Conservation (phyloP, 2,113 vertebrate species). For the Heloderma charlesbogerti region DNA sequence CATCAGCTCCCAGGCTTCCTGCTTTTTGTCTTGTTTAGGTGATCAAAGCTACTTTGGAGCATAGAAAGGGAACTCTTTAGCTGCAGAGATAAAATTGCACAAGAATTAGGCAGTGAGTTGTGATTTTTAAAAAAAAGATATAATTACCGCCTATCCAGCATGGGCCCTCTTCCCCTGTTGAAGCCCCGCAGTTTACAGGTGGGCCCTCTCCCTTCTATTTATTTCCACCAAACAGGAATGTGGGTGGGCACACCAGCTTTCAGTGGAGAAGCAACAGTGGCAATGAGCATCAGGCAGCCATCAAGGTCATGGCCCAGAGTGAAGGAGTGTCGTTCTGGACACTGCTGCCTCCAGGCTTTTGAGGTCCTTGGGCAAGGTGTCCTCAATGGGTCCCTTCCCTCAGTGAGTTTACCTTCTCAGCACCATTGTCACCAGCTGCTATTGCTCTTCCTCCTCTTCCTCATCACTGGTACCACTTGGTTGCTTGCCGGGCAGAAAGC, state of each 20-base stretch:
- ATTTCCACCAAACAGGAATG: neutral
- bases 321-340: neutral
- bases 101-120: neutral
- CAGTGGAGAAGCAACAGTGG: neutral
- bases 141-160: neutral
- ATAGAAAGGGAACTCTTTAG: constrained; percentile 88
- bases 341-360: too few species aligned
- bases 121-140: neutral
- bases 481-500: too few species aligned
- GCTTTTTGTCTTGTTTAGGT: constrained; percentile 82
- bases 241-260: neutral
- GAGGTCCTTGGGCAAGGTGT: too few species aligned
- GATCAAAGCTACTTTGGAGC: constrained; percentile 91
- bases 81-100: constrained; percentile 75
- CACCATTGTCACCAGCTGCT: too few species aligned
- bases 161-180: neutral
- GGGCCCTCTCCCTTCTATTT: neutral
- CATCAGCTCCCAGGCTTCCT: constrained; percentile 72
- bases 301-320: neutral
- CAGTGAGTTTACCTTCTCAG: too few species aligned
- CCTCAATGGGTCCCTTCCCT: too few species aligned
- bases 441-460: too few species aligned
- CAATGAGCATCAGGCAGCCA: neutral
- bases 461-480: too few species aligned
- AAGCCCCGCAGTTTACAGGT: too few species aligned